Evolutionary conservation across 2,888 invertebrate species (phyloP).

Genomic region (Isoperla grammatica): DNA sequence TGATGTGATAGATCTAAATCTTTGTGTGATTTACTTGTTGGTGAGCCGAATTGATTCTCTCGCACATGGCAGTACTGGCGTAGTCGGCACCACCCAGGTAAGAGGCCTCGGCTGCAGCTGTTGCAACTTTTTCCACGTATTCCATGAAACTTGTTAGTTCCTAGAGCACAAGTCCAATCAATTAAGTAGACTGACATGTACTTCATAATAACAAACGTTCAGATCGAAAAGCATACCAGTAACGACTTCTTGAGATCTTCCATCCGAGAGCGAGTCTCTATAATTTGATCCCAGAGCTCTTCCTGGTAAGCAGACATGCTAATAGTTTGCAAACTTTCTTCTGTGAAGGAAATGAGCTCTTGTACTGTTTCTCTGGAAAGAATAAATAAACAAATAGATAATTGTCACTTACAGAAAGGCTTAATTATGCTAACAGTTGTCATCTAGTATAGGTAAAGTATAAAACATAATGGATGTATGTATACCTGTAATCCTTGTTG

Average conservation of each 20-base stretch:
- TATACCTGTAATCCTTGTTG: slow-evolving; percentile 45
- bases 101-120: slow-evolving; percentile 51
- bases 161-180: slow-evolving; percentile 24
- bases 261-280: not conserved
- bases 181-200: not conserved
- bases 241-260: slow-evolving; percentile 4
- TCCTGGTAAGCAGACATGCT: slow-evolving; percentile 5
- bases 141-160: slow-evolving; percentile 45
- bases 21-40: slow-evolving; percentile 24
- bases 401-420: too few species aligned
- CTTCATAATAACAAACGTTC: too few species aligned
- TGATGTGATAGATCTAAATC: too few species aligned
- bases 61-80: slow-evolving; percentile 51
- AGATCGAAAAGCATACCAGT: not conserved
- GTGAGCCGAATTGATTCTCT: slow-evolving; percentile 38
- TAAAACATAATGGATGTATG: not conserved
- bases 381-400: not conserved
- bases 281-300: slow-evolving; percentile 12
- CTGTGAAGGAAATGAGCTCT: slow-evolving; percentile 36
- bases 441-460: too few species aligned
- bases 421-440: too few species aligned
- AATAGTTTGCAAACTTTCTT: slow-evolving; percentile 27
- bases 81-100: slow-evolving; percentile 50
- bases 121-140: slow-evolving; percentile 52
- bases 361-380: slow-evolving; percentile 21